Evolutionary conservation across 2,113 vertebrate species (phyloP), one percentile per base, ranked within the genome.

Genomic region (Tetraodon nigroviridis): DNA sequence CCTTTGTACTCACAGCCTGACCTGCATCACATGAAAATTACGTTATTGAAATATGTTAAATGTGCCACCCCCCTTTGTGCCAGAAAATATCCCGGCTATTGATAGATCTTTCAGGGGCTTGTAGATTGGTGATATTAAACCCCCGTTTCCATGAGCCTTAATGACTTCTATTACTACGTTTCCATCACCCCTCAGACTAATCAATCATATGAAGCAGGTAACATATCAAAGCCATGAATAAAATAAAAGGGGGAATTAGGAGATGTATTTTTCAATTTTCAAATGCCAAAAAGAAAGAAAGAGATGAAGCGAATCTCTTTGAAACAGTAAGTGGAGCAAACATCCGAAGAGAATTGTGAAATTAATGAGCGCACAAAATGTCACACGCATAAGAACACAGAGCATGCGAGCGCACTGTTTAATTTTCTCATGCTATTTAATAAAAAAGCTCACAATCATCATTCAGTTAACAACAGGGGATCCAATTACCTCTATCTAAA

Each of bases 401-500:
- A 69, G 67, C 61, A 53, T 32, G 15, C 55, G 71, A 64, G 56
- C 46, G 44, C 69, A 55, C 16, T 0, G 55, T 75, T 92, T 90
- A 92, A 89, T 92, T 90, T 73, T 92, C 92, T 92, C 90, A 88
- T 92, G 91, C 90, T 86, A 73, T 91, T 89, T 92, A 92, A 93
- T 92, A 94, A 92, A 91, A 93, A 90, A 92, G 65, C 67, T 91
- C 92, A 92, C 90, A 91, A 93, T 94, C 93, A 94, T 92, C 90
- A 91, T 92, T 93, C 93, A 92, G 91, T 93, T 92, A 68, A 78
- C 72, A 27, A 68, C 75, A 73, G 73, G 91, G 89, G 92, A 92
- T 92, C 93, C 93, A 95, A 94, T 97, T 95, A 95, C 93, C 92
- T 92, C 91, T 81, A 91, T 91, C 90, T 92, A 88, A 93, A 93